These are phyloP conservation scores for Pollicipes pollicipes DNA, from an alignment of 1,140 invertebrate species.

Conservation along the genomic window DNA sequence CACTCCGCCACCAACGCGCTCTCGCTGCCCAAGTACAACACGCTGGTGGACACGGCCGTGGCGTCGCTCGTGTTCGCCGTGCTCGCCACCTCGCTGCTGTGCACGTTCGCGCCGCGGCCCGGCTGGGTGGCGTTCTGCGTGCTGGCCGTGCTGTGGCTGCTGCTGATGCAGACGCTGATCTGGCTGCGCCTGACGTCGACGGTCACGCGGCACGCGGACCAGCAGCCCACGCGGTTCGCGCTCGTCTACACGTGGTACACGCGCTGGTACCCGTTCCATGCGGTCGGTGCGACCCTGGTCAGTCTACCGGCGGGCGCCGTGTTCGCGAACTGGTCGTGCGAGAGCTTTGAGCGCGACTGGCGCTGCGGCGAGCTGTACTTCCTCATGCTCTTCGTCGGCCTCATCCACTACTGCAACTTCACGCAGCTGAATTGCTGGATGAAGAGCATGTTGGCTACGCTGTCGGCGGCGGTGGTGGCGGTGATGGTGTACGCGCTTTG, in stretches of 20 bases:
- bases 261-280: constrained; percentile 74
- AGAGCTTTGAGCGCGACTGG: constrained; percentile 22
- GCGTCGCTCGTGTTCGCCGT: constrained; percentile 21
- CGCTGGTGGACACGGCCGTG: constrained; percentile 33
- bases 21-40: constrained; percentile 69
- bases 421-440: constrained; percentile 87
- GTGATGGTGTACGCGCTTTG: constrained; percentile 60
- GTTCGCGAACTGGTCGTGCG: constrained; percentile 57
- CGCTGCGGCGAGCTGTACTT: constrained; percentile 32
- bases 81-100: constrained; percentile 22
- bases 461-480: constrained; percentile 35
- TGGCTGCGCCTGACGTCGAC: constrained; percentile 27
- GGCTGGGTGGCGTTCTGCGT: background rate
- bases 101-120: background rate
- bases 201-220: constrained; percentile 22
- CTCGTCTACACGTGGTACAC: constrained; percentile 17
- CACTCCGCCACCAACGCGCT: constrained; percentile 47
- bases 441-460: constrained; percentile 61
- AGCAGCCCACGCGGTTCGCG: background rate
- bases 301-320: constrained; percentile 64
- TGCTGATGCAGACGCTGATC: background rate
- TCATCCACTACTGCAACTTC: constrained; percentile 84
- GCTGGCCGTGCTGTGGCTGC: background rate
- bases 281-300: constrained; percentile 61
- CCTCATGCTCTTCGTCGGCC: constrained; percentile 47